Evolutionary conservation across 2,113 vertebrate species (phyloP), one percentile per base, ranked within the genome.

Genomic region (Turdus rufiventris): DNA sequence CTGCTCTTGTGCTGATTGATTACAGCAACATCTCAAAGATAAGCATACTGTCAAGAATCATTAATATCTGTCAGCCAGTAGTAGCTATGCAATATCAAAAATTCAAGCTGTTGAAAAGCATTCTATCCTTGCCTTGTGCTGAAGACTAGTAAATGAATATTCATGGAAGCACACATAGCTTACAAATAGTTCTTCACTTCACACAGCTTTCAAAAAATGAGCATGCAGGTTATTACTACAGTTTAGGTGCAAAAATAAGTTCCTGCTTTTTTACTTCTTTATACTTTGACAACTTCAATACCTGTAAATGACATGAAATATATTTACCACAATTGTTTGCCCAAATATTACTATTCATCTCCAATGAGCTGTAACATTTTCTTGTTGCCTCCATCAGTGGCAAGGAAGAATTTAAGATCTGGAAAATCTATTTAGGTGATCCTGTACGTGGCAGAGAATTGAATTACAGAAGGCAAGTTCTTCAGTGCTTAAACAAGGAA

Each of bases 1-100:
- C 68, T 96, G 75, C 91, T 87, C 92, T 67, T 95, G 56, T 86
- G 75, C 90, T 95, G 84, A 78, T 95, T 96, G 94, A 96, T 96
- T 96, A 95, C 81, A 96, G 83, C 90, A 94, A 85, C 94, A 96
- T 83, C 94, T 95, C 75, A 95, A 89, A 92, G 88, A 90, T 96
- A 92, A 97, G 87, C 88, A 82, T 85, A 88, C 92, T 94, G 83
- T 96, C 92, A 95, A 94, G 93, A 95, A 75, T 95, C 91, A 93
- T 96, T 96, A 96, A 85, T 94, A 86, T 89, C 65, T 95, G 70
- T 89, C 85, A 96, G 62, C 78, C 70, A 58, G 48, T 51, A 78
- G 71, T 82, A 92, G 89, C 79, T 94, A 66, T 72, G 36, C 45
- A 91, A 79, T 89, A 92, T n/a, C 18, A 89, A 81, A 94, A 94